These are phyloP conservation scores for Agrypnia vestita DNA, from an alignment of 1,140 invertebrate genomes.

Conservation along the genomic window DNA sequence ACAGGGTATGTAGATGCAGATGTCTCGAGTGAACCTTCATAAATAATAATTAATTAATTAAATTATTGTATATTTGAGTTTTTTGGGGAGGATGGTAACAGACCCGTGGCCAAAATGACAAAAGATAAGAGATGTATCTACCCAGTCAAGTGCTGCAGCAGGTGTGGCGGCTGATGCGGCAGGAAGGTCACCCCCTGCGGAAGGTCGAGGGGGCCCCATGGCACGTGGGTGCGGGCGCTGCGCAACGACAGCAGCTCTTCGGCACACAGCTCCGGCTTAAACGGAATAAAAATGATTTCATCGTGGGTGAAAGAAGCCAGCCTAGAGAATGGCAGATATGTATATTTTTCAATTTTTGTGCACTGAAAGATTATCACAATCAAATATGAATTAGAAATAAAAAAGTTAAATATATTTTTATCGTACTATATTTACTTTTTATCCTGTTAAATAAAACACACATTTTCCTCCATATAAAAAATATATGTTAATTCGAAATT, in stretches of 20 bases:
- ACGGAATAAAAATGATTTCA: neutral
- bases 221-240: constrained; percentile 58
- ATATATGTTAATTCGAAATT: too few species aligned
- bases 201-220: constrained; percentile 47
- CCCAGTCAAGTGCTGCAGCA: constrained; percentile 30
- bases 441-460: neutral
- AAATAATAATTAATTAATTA: too few species aligned
- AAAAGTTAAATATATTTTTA: neutral
- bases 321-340: too few species aligned
- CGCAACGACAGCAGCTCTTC: constrained; percentile 53
- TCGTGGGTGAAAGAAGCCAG: too few species aligned
- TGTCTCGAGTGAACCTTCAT: too few species aligned
- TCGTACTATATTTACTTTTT: neutral
- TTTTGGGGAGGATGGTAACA: too few species aligned
- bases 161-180: constrained; percentile 11
- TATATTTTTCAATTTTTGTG: too few species aligned
- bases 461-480: too few species aligned
- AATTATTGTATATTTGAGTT: too few species aligned
- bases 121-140: neutral
- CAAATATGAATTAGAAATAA: neutral
- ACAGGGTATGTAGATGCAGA: too few species aligned
- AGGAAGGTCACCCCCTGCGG: constrained; percentile 6
- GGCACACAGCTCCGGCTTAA: constrained; percentile 36
- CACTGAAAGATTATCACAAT: too few species aligned
- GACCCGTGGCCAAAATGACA: too few species aligned